Evolutionary conservation across 2,797 vertebrate species (phyloP), one percentile per base, ranked within the genome.

Genomic region (Cheirogaleus major): DNA sequence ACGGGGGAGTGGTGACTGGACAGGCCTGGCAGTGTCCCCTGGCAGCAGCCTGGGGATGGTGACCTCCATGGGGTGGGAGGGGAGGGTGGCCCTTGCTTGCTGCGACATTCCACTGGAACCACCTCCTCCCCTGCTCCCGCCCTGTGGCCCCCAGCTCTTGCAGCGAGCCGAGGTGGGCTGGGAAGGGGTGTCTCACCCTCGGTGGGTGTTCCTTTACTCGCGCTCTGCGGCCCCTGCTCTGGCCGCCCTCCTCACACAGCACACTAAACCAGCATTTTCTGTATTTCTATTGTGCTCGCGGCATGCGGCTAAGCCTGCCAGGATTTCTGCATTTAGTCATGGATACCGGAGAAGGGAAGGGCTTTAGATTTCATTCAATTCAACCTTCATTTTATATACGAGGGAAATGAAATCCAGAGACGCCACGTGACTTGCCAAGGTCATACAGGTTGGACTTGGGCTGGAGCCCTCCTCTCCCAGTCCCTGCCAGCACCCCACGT

Each of bases 131-230:
- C 22, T 38, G 0, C 22, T 30, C 10, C 7, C 22, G 3, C 7
- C 35, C 8, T 2, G 1, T 0, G 9, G 3, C 3, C 35, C 59
- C 20, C 1, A 1, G 32, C 22, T 76, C 35, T 13, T 32, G 23
- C 10, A 2, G 6, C 0, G 15, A 15, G 12, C 25, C 59, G 76
- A 3, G 0, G 32, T 14, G 17, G 30, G 7, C 0, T 2, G 43
- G n/a, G 61, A 38, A 23, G 55, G 41, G 52, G 1, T 0, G 4
- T 50, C 32, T 70, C 43, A 2, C 32, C 67, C 5, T 3, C 0
- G 17, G 23, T 25, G 0, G 0, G 11, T 5, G 13, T 4, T 82
- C 27, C 15, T 93, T 72, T 14, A 8, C 15, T 23, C 23, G 15
- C 1, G 17, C n/a, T 89, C 50, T 55, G 22, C 57, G 52, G 76